phyloP scores from a whole-genome alignment of 2,113 vertebrate genomes.

The Forbesichthys agassizii region DNA sequence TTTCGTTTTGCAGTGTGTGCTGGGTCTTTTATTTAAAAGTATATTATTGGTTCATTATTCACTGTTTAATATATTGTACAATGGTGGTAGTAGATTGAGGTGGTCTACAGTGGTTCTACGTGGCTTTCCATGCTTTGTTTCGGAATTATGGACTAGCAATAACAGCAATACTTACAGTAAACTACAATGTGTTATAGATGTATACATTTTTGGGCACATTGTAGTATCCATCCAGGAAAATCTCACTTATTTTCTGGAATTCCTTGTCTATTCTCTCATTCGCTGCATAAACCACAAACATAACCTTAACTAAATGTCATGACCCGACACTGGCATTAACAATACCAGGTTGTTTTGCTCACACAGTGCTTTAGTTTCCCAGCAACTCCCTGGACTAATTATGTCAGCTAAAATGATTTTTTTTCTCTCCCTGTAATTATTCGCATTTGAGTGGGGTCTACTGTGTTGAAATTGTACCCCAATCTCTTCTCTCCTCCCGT shows the following conservation, averaged over 20 bases:
- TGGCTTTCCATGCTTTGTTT: slow-evolving; percentile 18
- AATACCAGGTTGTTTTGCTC: slow-evolving; percentile 37
- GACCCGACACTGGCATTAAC: slow-evolving; percentile 14
- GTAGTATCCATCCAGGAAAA: slow-evolving; percentile 1
- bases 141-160: background rate
- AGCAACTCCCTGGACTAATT: slow-evolving; percentile 43
- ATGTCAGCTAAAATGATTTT: background rate
- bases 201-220: background rate
- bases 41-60: slow-evolving; percentile 58
- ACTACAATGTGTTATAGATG: background rate
- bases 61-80: slow-evolving; percentile 25
- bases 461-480: slow-evolving; percentile 52
- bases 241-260: background rate
- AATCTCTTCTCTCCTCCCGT: slow-evolving; percentile 20
- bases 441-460: slow-evolving; percentile 45
- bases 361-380: slow-evolving; percentile 34
- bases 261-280: background rate
- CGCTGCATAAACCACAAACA: slow-evolving; percentile 4
- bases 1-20: slow-evolving; percentile 27
- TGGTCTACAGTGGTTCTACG: slow-evolving; percentile 24
- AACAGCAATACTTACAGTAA: background rate
- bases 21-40: slow-evolving; percentile 44
- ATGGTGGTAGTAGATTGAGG: background rate
- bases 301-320: slow-evolving; percentile 18
- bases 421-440: slow-evolving; percentile 25